Conservation (phyloP, 2,797 vertebrate genomes). For the Clamator glandarius region DNA sequence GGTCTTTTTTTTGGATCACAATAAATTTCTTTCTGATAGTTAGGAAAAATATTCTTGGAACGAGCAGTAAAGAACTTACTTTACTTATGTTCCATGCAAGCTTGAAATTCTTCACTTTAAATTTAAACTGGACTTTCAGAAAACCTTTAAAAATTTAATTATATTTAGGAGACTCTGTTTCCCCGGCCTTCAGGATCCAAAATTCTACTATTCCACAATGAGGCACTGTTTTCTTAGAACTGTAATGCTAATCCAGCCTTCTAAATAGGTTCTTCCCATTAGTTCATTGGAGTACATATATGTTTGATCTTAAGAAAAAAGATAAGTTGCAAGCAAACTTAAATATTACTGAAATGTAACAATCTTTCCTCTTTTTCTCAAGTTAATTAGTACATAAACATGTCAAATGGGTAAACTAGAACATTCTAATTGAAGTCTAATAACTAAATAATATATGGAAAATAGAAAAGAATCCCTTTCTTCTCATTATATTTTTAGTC, state of each 20-base stretch:
- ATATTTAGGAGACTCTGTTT: neutral
- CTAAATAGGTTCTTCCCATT: neutral
- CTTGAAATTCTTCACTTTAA: slow-evolving; percentile 64
- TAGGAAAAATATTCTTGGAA: slow-evolving; percentile 17
- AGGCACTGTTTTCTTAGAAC: neutral
- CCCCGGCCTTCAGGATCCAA: neutral
- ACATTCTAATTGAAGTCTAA: neutral
- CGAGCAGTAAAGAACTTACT: slow-evolving; percentile 48
- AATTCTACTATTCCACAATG: slow-evolving; percentile 16
- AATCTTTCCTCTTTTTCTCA: no score
- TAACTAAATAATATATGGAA: neutral
- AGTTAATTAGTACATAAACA: no score
- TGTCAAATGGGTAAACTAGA: neutral
- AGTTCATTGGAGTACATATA: neutral
- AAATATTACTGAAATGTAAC: no score
- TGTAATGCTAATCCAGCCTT: neutral
- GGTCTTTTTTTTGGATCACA: slow-evolving; percentile 11
- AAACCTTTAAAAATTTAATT: slow-evolving; percentile 66
- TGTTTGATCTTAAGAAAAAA: no score
- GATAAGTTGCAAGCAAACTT: no score
- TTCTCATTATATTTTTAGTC: neutral
- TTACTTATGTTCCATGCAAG: slow-evolving; percentile 42
- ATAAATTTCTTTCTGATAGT: slow-evolving; percentile 2
- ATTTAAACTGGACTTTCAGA: slow-evolving; percentile 42
- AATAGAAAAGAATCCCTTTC: neutral